Base-by-base conservation (phyloP, 2,113 vertebrate species). In the Zosterops lateralis region DNA sequence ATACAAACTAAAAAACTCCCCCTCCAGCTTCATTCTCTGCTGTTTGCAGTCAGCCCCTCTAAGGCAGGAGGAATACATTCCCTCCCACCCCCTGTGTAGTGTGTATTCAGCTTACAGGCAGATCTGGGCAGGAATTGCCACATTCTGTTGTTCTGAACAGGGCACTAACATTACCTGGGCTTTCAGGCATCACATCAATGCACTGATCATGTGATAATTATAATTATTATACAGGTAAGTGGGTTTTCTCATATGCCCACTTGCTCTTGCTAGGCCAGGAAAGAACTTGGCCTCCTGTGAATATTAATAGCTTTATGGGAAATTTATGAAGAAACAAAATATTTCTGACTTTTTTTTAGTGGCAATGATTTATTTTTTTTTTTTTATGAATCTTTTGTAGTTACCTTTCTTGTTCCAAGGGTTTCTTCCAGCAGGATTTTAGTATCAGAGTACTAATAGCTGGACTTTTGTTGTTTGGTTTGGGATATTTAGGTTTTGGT, bases 201-300 rank as follows among this genome's bases (percentile, higher is more conserved):
- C 19, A 29, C 17, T 19, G 87, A 9, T 61, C 68, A 57, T 79
- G 40, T 75, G 87, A 58, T 91, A 74, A 93, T 83, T 86, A 32
- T 8, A n/a, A 44, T 60, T 84, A 51, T 81, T 87, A n/a, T 6
- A 17, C 21, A 32, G 38, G 16, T 65, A 42, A 58, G 14, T 53
- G 44, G 1, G 0, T 22, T 65, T 77, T 74, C 70, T 50, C 12
- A 7, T 73, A 15, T 36, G 31, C n/a, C 32, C 22, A 17, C 14
- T 92, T 86, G 36, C 24, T 92, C 31, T 89, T 60, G 45, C 36
- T 62, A 68, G 57, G 22, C 36, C 38, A 47, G 79, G 42, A 90
- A 48, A 29, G 42, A 89, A 16, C 16, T 22, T 77, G 65, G 50
- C n/a, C 17, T 92, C 32, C 53, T 72, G 18, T 72, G n/a, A 61